Conservation (phyloP, 1,140 invertebrate species). For the Sycophaga agraensis region DNA sequence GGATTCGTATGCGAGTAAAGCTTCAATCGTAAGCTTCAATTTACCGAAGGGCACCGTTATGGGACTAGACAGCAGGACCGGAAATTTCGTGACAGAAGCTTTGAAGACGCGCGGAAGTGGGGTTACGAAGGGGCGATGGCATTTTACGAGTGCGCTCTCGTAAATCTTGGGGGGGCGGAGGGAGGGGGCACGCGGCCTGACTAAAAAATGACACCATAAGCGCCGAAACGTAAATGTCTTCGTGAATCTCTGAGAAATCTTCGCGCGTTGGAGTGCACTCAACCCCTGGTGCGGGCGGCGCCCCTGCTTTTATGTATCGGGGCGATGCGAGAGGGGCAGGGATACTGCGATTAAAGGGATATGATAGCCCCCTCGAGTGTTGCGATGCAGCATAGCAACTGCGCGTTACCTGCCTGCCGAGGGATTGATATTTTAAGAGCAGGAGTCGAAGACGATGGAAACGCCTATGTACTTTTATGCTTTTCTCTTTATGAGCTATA, state of each 20-base stretch:
- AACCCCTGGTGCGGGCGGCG: background rate
- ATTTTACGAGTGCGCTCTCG: too few relatives aligned
- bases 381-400: background rate
- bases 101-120: too few relatives aligned
- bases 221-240: conserved; percentile 24
- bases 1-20: too few relatives aligned
- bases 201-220: conserved; percentile 18
- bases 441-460: background rate
- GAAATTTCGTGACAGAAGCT: too few relatives aligned
- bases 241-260: conserved; percentile 21
- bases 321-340: background rate
- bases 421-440: background rate
- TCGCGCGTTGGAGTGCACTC: conserved; percentile 3
- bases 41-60: too few relatives aligned
- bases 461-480: background rate
- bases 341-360: conserved; percentile 24
- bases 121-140: too few relatives aligned
- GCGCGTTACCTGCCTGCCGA: background rate
- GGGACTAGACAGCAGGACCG: too few relatives aligned
- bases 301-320: conserved; percentile 1
- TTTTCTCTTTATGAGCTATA: too few relatives aligned
- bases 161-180: conserved; percentile 8
- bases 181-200: background rate
- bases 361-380: background rate
- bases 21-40: too few relatives aligned